Evolutionary conservation across 37 sponge, comb jelly and placozoan genomes (phyloP), one percentile per base, ranked within the genome.

Genomic region (Tethya wilhelma): DNA sequence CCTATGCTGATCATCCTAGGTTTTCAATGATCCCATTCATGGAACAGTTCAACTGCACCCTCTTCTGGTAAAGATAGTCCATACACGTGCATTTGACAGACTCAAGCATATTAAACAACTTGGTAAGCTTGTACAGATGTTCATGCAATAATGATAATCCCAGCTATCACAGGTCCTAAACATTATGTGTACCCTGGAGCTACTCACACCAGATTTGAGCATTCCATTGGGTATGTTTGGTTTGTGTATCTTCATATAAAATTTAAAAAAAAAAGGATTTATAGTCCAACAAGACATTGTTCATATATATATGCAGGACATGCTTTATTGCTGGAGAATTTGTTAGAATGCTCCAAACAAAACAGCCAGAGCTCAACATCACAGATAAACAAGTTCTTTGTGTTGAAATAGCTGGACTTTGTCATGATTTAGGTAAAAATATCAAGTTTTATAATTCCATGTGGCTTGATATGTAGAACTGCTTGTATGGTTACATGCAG

Each of bases 151-250:
- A 30, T 74, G 39, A 12, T 36, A 5, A 20, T 3, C 56, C 14
- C 23, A n/a, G n/a, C 1, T 64, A 4, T 14, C 26, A 29, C 38
- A 80, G 80, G 80, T 38, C 31, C 44, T 20, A 23, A 59, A 22
- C 4, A 33, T 38, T 40, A 56, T 69, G 77, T 86, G 6, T 77
- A 60, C 34, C 73, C 79, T 58, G 89, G 89, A 45, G 89, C 89
- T 7, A 63, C 74, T 38, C 89, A 89, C 56, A 82, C 69, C 4
- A 53, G 89, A 40, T 89, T 89, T 69, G 83, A 82, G n/a, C 89
- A 89, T 62, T 67, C 82, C 37, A 77, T 89, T 78, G 89, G 89
- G 69, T 80, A 78, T 30, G n/a, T 36, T 36, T 37, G 4, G 36
- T n/a, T n/a, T n/a, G n/a, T n/a, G n/a, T n/a, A n/a, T n/a, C n/a